phyloP scores from a whole-genome alignment of 2,888 invertebrate species.

The Meghimatium bilineatum region DNA sequence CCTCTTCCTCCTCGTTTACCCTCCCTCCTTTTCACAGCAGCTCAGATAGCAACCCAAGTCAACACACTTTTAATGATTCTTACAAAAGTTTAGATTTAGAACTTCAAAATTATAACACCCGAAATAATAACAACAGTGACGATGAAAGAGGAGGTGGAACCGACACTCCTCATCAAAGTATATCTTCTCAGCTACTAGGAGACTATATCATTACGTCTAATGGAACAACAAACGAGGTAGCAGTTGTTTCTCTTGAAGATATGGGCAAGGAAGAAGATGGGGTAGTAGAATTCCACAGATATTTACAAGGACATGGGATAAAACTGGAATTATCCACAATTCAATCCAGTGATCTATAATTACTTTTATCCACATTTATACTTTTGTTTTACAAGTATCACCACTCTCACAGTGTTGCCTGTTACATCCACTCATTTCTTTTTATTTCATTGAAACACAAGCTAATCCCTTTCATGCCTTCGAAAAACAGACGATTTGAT shows the following conservation, averaged over 20 bases:
- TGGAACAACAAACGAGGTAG: background rate
- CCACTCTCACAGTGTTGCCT: too few species aligned
- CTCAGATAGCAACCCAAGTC: conserved; percentile 39
- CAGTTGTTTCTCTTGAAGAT: background rate
- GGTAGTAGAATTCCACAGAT: conserved; percentile 54
- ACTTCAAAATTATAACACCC: too few species aligned
- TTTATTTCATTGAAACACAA: too few species aligned
- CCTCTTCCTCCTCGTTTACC: conserved; percentile 41
- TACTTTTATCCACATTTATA: too few species aligned
- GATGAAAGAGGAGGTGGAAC: background rate
- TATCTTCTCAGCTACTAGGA: background rate
- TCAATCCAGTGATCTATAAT: conserved; percentile 15
- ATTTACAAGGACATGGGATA: conserved; percentile 28
- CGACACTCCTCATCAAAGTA: background rate
- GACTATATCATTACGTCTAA: background rate
- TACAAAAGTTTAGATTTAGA: background rate
- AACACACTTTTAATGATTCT: conserved; percentile 15
- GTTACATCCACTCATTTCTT: too few species aligned
- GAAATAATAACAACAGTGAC: background rate
- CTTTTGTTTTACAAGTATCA: too few species aligned
- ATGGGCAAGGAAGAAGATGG: background rate
- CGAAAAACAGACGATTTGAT: too few species aligned
- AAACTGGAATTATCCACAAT: conserved; percentile 14
- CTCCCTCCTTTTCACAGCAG: conserved; percentile 39
- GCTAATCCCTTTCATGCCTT: too few species aligned